These are phyloP conservation scores for Anorthoa munda DNA, from an alignment of 2,888 invertebrate genomes.

Conservation along the genomic window DNA sequence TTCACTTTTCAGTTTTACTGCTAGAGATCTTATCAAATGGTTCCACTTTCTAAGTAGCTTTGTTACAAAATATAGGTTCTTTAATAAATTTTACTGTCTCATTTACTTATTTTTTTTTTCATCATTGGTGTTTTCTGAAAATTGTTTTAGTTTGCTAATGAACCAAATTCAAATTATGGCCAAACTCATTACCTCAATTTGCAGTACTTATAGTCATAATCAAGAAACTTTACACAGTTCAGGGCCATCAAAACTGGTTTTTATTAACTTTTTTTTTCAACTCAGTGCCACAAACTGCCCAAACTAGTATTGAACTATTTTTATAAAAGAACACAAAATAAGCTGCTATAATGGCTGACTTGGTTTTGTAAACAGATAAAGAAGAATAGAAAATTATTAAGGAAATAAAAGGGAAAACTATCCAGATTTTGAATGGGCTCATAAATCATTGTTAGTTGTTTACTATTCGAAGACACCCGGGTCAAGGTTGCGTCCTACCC, in stretches of 20 bases:
- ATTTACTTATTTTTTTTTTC: too few relatives aligned
- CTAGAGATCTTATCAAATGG: neutral
- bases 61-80: too few relatives aligned
- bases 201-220: constrained; percentile 3
- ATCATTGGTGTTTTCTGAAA: neutral
- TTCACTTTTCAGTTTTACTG: constrained; percentile 5
- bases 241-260: constrained; percentile 14
- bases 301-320: neutral
- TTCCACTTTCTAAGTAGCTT: constrained; percentile 5
- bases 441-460: constrained; percentile 27
- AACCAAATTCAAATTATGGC: neutral
- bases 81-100: too few relatives aligned
- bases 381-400: neutral
- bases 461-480: constrained; percentile 8
- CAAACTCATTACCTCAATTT: neutral
- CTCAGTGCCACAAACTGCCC: neutral
- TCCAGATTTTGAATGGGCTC: neutral
- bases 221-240: constrained; percentile 14
- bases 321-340: neutral
- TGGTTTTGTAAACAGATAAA: neutral
- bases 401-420: neutral
- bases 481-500: constrained; percentile 55
- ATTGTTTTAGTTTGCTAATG: neutral
- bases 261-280: neutral
- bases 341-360: neutral